Evolutionary conservation across 2,888 invertebrate species (phyloP), one percentile per base, ranked within the genome.

Genomic region (Lochmaea capreae): DNA sequence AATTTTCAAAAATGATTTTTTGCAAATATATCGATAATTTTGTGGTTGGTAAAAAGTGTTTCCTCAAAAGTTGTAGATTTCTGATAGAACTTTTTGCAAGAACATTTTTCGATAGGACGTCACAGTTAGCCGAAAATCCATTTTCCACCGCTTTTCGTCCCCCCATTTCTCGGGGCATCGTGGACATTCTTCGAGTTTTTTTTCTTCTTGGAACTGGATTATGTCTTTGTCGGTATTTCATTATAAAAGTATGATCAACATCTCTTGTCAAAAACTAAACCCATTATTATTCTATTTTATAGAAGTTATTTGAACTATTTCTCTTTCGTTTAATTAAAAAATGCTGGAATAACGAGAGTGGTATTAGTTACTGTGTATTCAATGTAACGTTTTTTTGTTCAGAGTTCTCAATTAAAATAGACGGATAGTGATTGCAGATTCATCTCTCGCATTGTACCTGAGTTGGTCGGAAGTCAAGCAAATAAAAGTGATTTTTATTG

Each of bases 401-500:
- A 33, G 16, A 61, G 16, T 39, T 39, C 61, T 61, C 61, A 61
- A 61, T 61, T 61, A 61, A 61, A 61, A 61, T 39, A 61, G 61
- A 39, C n/a, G 33, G 14, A 61, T 9, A n/a, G 33, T 61, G 61
- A 61, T 61, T 39, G 39, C 61, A 61, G 61, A 39, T 61, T 39
- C 61, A 61, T 61, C 61, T 61, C 33, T 42, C 62, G 39, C 43
- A 63, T 63, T 63, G 62, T 63, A 63, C 62, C 11, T 5, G 43
- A 63, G 42, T 11, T 16, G 42, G n/a, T 18, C 43, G 39, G 43
- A 63, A 63, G 18, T 43, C 62, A 63, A 42, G 42, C 62, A 63
- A 63, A 63, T 43, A 57, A 63, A 63, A 68, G 10, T 59, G 33
- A 16, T 46, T 68, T 68, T 68, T 61, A 71, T 65, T 58, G 68